Evolutionary conservation across 2,797 vertebrate genomes (phyloP).

Genomic region (Forpus xanthops): DNA sequence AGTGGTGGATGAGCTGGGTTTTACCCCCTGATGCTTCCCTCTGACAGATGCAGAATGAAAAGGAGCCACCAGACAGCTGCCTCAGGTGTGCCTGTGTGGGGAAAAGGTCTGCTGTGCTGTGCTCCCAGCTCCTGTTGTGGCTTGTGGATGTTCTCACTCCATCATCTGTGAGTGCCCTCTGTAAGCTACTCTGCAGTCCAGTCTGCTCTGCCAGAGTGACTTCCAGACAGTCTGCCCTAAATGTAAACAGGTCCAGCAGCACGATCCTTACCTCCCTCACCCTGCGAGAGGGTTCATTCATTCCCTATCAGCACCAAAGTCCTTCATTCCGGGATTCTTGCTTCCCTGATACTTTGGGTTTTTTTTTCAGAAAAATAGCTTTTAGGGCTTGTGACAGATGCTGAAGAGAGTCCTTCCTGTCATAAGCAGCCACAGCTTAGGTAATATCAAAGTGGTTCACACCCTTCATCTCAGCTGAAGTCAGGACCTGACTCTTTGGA

Average conservation of each 20-base stretch:
- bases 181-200: background rate
- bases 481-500: background rate
- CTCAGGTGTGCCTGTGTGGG: background rate
- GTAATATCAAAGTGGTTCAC: background rate
- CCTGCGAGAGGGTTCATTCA: background rate
- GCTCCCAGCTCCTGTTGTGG: background rate
- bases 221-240: background rate
- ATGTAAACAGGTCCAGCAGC: background rate
- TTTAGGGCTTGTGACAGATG: background rate
- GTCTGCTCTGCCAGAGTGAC: background rate
- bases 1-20: background rate
- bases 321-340: background rate
- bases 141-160: background rate
- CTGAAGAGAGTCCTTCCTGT: background rate
- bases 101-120: background rate
- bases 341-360: background rate
- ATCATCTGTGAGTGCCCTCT: background rate
- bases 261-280: background rate
- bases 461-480: background rate
- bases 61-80: background rate
- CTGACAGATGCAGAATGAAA: background rate
- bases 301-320: background rate
- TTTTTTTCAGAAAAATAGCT: background rate
- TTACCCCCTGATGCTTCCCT: background rate
- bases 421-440: background rate